Conservation (phyloP, 2,113 vertebrate species). For the Labeo rohita region DNA sequence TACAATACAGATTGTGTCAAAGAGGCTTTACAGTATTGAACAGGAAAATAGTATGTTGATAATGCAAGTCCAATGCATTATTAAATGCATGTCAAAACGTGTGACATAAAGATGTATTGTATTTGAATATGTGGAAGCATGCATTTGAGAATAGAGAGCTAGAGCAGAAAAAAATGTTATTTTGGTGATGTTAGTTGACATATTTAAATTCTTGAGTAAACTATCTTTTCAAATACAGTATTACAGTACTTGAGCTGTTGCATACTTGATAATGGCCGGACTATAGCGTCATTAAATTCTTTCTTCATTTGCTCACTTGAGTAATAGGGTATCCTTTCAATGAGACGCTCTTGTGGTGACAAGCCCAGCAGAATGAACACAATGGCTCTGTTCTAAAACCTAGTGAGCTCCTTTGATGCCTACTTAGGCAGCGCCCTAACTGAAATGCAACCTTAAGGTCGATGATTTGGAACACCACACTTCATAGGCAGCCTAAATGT, state of each 20-base stretch:
- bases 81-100: no score
- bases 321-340: not conserved
- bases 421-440: not conserved
- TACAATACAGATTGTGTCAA: no score
- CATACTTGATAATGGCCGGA: not conserved
- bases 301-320: conserved; percentile 19
- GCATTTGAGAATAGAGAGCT: not conserved
- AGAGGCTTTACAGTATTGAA: no score
- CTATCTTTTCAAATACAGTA: not conserved
- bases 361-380: not conserved
- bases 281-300: conserved; percentile 33
- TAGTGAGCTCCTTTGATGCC: not conserved
- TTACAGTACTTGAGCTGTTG: not conserved
- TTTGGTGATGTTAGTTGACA: not conserved
- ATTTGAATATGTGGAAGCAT: not conserved
- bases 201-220: not conserved
- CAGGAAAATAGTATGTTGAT: no score
- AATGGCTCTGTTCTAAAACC: not conserved
- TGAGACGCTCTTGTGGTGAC: not conserved
- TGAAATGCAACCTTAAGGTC: not conserved
- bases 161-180: not conserved
- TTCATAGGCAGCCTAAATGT: not conserved
- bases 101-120: not conserved
- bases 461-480: not conserved
- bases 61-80: no score